phyloP scores from a whole-genome alignment of 2,113 vertebrate genomes.

The Antigone vipio region DNA sequence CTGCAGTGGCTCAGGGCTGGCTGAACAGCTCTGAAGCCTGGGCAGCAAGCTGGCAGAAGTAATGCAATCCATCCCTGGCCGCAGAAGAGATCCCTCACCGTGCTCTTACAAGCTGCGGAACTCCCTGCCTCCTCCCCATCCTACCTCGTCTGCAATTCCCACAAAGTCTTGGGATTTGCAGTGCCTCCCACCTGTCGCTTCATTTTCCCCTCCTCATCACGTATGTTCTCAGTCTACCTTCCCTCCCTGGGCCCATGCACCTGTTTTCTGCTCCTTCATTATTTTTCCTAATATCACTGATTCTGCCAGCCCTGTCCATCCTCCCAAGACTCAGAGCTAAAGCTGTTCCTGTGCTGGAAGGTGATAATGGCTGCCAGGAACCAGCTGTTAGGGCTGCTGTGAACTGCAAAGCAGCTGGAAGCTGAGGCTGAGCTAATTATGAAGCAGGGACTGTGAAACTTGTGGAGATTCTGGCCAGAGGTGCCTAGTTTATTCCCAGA shows the following conservation, averaged over 20 bases:
- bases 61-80: background rate
- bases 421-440: background rate
- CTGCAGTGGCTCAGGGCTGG: background rate
- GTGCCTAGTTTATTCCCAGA: background rate
- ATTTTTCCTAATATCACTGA: background rate
- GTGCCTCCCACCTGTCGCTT: background rate
- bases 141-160: accelerated
- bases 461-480: background rate
- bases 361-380: background rate
- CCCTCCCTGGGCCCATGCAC: background rate
- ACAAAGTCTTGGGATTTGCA: background rate
- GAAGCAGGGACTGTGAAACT: background rate
- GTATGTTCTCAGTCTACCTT: background rate
- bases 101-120: background rate
- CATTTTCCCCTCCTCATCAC: background rate
- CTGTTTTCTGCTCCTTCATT: background rate
- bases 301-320: background rate
- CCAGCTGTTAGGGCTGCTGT: background rate
- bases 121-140: background rate
- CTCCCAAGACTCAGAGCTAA: background rate
- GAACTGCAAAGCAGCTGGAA: background rate
- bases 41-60: background rate
- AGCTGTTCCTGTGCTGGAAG: background rate
- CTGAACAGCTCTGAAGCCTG: background rate
- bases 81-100: background rate